Evolutionary conservation across 2,113 vertebrate genomes (phyloP).

Genomic region (Psilopogon haemacephalus): DNA sequence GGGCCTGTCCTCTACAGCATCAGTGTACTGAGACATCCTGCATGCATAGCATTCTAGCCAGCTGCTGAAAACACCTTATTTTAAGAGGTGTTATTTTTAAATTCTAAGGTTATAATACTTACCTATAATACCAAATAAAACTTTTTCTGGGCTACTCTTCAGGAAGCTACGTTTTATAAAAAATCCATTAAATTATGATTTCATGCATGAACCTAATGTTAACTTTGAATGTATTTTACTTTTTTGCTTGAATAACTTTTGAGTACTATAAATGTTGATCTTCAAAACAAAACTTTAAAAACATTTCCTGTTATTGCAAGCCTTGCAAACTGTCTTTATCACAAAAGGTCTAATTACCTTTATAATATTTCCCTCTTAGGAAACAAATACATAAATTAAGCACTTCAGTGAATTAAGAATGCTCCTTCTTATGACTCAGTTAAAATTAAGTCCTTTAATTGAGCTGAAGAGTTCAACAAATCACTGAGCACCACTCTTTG

Average conservation of each 20-base stretch:
- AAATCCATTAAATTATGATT: neutral
- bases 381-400: neutral
- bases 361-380: neutral
- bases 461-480: neutral
- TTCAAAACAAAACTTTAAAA: neutral
- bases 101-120: neutral
- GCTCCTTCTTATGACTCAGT: neutral
- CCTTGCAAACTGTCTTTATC: neutral
- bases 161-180: neutral
- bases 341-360: neutral
- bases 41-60: neutral
- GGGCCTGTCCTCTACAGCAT: neutral
- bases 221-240: neutral
- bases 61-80: neutral
- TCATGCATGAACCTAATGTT: neutral
- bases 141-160: neutral
- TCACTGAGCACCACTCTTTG: neutral
- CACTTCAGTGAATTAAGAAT: neutral
- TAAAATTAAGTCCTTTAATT: conserved; percentile 1
- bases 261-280: neutral
- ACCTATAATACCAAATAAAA: neutral
- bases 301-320: neutral
- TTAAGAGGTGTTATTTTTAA: neutral
- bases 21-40: neutral
- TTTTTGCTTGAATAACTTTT: neutral